phyloP scores from a whole-genome alignment of 1,140 invertebrate genomes.

The Aphis gossypii region DNA sequence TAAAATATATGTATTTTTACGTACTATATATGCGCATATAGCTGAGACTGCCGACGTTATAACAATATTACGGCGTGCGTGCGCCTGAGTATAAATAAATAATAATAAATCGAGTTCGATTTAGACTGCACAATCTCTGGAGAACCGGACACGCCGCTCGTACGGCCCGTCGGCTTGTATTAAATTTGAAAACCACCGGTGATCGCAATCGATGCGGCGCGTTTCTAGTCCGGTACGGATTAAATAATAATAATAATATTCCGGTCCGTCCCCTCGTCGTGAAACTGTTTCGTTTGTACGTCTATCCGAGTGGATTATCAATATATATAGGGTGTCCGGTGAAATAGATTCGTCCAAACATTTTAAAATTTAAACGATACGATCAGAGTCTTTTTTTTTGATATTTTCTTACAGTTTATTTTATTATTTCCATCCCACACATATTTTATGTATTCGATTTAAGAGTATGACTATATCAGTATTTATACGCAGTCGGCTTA shows the following conservation, averaged over 20 bases:
- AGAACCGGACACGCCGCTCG: slow-evolving; percentile 15
- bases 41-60: neutral
- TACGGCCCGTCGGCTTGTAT: neutral
- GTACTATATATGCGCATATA: neutral
- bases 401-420: no score
- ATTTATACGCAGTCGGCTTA: no score
- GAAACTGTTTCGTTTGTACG: neutral
- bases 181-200: slow-evolving; percentile 34
- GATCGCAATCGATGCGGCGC: slow-evolving; percentile 45
- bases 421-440: no score
- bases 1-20: neutral
- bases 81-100: slow-evolving; percentile 34
- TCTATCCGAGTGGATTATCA: neutral
- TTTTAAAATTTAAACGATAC: no score
- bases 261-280: neutral
- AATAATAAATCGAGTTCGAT: slow-evolving; percentile 41
- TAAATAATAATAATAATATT: slow-evolving; percentile 21
- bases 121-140: neutral
- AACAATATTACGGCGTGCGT: neutral
- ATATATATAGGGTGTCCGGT: neutral
- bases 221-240: slow-evolving; percentile 16
- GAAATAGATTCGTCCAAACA: no score
- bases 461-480: no score
- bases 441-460: no score
- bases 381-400: no score